Conservation (phyloP, 2,113 vertebrate genomes). For the Zapornia atra region DNA sequence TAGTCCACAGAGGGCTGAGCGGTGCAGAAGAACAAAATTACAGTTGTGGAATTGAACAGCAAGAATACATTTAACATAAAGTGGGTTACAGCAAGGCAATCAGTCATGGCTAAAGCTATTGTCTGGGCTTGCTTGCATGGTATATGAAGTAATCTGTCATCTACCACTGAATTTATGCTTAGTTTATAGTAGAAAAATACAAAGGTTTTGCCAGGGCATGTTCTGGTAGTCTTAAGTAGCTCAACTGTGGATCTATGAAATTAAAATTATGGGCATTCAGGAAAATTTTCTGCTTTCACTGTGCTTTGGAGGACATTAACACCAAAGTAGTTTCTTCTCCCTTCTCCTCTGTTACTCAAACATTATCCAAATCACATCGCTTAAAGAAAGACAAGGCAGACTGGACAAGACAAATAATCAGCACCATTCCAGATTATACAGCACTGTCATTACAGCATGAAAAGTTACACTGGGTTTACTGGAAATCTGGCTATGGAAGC, state of each 20-base stretch:
- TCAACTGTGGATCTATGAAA: conserved; percentile 21
- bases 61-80: conserved; percentile 99
- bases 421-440: background rate
- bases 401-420: background rate
- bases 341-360: background rate
- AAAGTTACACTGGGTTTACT: background rate
- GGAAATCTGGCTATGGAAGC: background rate
- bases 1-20: conserved; percentile 92
- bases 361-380: background rate
- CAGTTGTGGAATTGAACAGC: conserved; percentile 97
- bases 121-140: conserved; percentile 96
- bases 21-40: conserved; percentile 94
- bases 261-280: background rate
- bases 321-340: background rate
- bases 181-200: conserved; percentile 85
- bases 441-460: background rate
- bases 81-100: conserved; percentile 98
- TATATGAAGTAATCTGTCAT: conserved; percentile 99
- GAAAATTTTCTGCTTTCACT: background rate
- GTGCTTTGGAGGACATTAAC: background rate
- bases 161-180: conserved; percentile 88
- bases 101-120: conserved; percentile 97
- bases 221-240: conserved; percentile 66
- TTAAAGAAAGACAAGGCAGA: background rate
- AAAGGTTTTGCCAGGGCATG: conserved; percentile 80